These are phyloP conservation scores for Andrena flavipes DNA, from an alignment of 2,888 invertebrate species.

Conservation along the genomic window DNA sequence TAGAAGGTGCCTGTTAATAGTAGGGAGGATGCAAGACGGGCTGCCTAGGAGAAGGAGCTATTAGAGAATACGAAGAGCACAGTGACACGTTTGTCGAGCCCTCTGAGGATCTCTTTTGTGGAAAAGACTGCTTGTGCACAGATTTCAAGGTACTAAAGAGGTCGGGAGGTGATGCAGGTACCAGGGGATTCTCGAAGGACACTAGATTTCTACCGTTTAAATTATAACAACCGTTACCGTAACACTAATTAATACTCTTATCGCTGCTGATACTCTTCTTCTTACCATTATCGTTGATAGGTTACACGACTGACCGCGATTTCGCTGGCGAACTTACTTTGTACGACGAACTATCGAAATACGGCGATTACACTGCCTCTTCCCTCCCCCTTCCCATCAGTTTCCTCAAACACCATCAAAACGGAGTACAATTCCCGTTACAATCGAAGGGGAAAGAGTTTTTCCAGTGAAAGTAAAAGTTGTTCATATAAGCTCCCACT, in stretches of 20 bases:
- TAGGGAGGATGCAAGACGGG: not conserved
- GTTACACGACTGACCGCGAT: constrained; percentile 29
- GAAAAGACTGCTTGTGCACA: constrained; percentile 8
- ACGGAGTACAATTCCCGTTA: no score
- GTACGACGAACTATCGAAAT: constrained; percentile 28
- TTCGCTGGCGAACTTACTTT: constrained; percentile 34
- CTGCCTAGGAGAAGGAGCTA: not conserved
- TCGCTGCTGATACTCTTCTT: constrained; percentile 65
- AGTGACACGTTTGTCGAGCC: not conserved
- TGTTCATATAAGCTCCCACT: no score
- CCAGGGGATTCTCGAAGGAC: constrained; percentile 29
- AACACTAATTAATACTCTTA: constrained; percentile 59
- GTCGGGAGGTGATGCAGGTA: not conserved
- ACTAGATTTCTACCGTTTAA: constrained; percentile 61
- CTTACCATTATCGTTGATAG: constrained; percentile 62
- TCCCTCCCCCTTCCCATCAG: not conserved
- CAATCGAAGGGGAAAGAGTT: no score
- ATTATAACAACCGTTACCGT: constrained; percentile 55
- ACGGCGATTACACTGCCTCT: constrained; percentile 29
- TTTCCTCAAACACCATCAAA: no score
- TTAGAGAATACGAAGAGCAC: not conserved
- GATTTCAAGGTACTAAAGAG: constrained; percentile 4
- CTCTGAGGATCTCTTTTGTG: not conserved
- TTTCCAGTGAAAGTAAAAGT: no score
- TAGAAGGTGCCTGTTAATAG: not conserved